These are phyloP conservation scores for Chelidonichthys spinosus DNA, from an alignment of 2,797 vertebrate species.

Conservation along the genomic window DNA sequence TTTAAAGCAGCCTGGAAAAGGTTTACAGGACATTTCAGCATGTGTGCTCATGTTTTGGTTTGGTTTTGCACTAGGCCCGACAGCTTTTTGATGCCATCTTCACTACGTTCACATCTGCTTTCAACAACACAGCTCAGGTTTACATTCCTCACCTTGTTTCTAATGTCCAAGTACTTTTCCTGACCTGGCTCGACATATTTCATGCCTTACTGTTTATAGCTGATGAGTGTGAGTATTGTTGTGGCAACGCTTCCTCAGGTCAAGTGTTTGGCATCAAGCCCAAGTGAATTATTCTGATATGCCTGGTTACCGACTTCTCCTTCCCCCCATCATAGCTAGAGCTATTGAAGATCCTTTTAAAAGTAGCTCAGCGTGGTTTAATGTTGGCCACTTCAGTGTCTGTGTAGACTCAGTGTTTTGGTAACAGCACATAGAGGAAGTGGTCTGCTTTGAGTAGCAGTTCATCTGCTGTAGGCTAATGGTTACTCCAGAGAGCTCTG, in stretches of 20 bases:
- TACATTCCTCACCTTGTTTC: conserved; percentile 72
- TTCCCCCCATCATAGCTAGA: conserved; percentile 51
- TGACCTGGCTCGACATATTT: conserved; percentile 73
- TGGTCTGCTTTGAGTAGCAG: conserved; percentile 33
- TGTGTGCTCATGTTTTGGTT: conserved; percentile 4
- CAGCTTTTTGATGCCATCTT: conserved; percentile 33
- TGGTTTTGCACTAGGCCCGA: background rate
- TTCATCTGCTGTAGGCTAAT: conserved; percentile 48
- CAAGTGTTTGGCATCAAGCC: conserved; percentile 59
- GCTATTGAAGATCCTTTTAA: conserved; percentile 44
- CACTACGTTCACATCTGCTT: conserved; percentile 47
- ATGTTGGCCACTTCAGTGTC: conserved; percentile 22
- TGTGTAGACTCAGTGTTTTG: conserved; percentile 21
- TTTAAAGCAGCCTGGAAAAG: conserved; percentile 10
- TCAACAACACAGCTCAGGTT: conserved; percentile 56
- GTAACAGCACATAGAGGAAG: conserved; percentile 41
- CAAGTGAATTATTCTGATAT: conserved; percentile 69
- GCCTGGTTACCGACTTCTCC: conserved; percentile 49
- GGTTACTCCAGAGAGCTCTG: conserved; percentile 43
- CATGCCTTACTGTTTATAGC: conserved; percentile 69
- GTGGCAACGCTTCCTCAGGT: conserved; percentile 71
- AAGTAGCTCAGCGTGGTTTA: conserved; percentile 33
- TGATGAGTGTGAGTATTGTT: conserved; percentile 70
- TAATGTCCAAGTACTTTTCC: conserved; percentile 62
- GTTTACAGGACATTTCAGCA: conserved; percentile 17